These are phyloP conservation scores for Centrocercus urophasianus DNA, from an alignment of 2,113 vertebrate species.

Conservation along the genomic window DNA sequence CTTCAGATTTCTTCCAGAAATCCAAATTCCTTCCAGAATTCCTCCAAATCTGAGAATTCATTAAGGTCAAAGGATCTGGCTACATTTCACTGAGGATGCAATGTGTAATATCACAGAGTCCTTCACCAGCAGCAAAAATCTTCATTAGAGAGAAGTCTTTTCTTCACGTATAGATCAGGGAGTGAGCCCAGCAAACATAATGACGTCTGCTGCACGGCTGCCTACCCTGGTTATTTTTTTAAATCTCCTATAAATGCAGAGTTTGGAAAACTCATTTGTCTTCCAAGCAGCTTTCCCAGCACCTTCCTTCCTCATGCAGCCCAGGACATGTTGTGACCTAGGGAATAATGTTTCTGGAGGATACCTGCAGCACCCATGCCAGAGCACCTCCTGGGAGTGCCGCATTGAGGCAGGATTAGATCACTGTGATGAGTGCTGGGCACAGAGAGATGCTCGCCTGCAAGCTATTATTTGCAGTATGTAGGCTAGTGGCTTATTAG, in stretches of 20 bases:
- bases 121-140: neutral
- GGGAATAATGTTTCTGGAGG: neutral
- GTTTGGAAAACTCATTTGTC: neutral
- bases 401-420: neutral
- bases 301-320: neutral
- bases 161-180: neutral
- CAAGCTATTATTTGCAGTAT: neutral
- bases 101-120: neutral
- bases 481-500: neutral
- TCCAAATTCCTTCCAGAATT: slow-evolving; percentile 22
- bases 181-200: neutral
- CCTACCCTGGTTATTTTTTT: neutral
- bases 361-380: neutral
- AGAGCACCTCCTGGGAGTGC: neutral
- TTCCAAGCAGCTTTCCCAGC: neutral
- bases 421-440: neutral
- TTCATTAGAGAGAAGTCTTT: neutral
- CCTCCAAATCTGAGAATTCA: neutral
- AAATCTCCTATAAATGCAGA: neutral
- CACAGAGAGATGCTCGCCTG: neutral
- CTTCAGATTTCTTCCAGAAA: slow-evolving; percentile 2
- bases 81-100: neutral
- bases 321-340: neutral
- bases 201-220: neutral
- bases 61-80: neutral